phyloP scores from a whole-genome alignment of 2,797 vertebrate species.

The Poecilia wingei region DNA sequence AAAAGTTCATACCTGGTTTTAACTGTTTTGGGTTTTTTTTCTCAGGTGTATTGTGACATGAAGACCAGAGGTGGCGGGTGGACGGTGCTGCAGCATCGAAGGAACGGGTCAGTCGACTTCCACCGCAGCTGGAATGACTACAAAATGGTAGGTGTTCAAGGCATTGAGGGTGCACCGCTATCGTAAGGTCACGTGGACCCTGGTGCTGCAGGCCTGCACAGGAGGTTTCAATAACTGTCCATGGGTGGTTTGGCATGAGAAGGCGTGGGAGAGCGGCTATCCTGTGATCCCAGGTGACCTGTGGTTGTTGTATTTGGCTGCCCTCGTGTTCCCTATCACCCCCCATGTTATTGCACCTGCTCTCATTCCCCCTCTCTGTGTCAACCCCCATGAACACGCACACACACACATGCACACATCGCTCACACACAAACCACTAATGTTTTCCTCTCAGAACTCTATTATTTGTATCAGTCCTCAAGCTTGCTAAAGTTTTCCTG shows the following conservation, averaged over 20 bases:
- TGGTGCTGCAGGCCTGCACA: slow-evolving; percentile 31
- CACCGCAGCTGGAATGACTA: slow-evolving; percentile 85
- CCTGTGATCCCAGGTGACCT: slow-evolving; percentile 69
- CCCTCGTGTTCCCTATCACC: slow-evolving; percentile 48
- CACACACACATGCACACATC: slow-evolving; percentile 14
- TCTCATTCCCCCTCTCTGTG: slow-evolving; percentile 48
- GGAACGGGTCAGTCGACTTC: slow-evolving; percentile 83
- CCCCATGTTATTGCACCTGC: slow-evolving; percentile 78
- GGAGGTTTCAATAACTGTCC: slow-evolving; percentile 61
- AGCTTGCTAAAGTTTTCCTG: slow-evolving; percentile 17
- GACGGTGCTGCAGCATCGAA: slow-evolving; percentile 85
- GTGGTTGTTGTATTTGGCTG: slow-evolving; percentile 67
- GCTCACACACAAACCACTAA: slow-evolving; percentile 3
- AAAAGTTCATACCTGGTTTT: neutral
- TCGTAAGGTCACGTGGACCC: slow-evolving; percentile 11
- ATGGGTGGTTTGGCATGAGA: slow-evolving; percentile 40
- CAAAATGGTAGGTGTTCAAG: slow-evolving; percentile 75
- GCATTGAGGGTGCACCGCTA: neutral
- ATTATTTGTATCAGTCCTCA: slow-evolving; percentile 37
- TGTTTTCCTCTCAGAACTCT: slow-evolving; percentile 7
- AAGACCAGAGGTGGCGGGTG: slow-evolving; percentile 85
- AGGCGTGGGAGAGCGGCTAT: slow-evolving; percentile 63
- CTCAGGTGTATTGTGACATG: slow-evolving; percentile 87
- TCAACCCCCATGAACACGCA: slow-evolving; percentile 42
- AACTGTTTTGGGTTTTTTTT: neutral